Evolutionary conservation across 1,140 invertebrate species (phyloP).

Genomic region (Magallana ariakensis): DNA sequence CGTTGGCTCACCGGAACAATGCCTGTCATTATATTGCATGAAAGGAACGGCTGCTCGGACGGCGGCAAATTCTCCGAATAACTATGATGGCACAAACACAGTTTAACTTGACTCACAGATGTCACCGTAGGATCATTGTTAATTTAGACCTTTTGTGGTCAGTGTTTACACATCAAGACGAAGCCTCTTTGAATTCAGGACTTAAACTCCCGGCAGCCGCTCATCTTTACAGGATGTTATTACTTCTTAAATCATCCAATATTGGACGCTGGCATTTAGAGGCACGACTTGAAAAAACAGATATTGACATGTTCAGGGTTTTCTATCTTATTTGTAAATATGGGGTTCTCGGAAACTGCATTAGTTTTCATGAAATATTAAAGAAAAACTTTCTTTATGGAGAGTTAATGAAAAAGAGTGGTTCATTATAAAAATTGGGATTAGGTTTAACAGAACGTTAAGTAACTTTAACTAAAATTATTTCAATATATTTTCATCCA

Average conservation of each 20-base stretch:
- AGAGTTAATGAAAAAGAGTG: not conserved
- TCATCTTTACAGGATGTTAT: slow-evolving; percentile 2
- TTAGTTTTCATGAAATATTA: slow-evolving; percentile 33
- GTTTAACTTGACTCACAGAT: slow-evolving; percentile 32
- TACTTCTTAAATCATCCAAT: slow-evolving; percentile 29
- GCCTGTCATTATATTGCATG: slow-evolving; percentile 15
- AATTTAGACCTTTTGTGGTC: slow-evolving; percentile 28
- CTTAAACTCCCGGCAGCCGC: not conserved
- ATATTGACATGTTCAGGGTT: slow-evolving; percentile 18
- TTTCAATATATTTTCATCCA: too few species aligned
- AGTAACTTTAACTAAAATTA: too few species aligned
- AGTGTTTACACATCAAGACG: slow-evolving; percentile 16
- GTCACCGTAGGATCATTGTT: not conserved
- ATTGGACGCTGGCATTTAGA: slow-evolving; percentile 33
- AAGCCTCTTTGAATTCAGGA: slow-evolving; percentile 9
- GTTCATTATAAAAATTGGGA: too few species aligned
- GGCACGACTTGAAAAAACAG: slow-evolving; percentile 26
- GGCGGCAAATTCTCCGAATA: slow-evolving; percentile 22
- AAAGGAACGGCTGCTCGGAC: slow-evolving; percentile 22
- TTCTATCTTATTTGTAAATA: slow-evolving; percentile 15
- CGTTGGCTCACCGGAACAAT: slow-evolving; percentile 26
- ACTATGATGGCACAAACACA: slow-evolving; percentile 7
- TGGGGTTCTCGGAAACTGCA: not conserved
- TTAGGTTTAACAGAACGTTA: too few species aligned
- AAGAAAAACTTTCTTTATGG: not conserved